These are phyloP conservation scores for Dysdera silvatica DNA, from an alignment of 1,140 invertebrate genomes.

Conservation along the genomic window DNA sequence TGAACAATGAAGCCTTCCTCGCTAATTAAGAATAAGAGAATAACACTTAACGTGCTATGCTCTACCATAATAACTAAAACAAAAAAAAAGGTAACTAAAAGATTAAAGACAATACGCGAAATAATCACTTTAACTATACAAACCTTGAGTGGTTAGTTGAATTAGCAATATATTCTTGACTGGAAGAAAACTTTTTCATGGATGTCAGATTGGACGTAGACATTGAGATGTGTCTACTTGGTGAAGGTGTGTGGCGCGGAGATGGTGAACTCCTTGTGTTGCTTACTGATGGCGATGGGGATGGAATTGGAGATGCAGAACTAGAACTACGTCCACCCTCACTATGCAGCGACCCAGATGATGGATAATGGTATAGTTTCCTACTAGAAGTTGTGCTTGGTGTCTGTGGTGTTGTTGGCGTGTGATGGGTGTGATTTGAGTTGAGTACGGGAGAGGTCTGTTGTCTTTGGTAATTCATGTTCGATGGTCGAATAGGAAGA, in stretches of 20 bases:
- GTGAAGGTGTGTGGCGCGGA: conserved; percentile 49
- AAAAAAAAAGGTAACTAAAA: conserved; percentile 12
- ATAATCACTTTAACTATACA: background rate
- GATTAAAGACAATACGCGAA: background rate
- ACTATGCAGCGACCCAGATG: conserved; percentile 72
- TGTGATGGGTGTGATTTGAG: conserved; percentile 14
- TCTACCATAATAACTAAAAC: no score
- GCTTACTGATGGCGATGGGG: conserved; percentile 60
- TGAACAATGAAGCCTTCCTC: no score
- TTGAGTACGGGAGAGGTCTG: conserved; percentile 13
- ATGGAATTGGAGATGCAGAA: conserved; percentile 68
- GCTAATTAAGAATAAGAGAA: no score
- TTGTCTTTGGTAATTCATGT: conserved; percentile 24
- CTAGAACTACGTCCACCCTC: conserved; percentile 71
- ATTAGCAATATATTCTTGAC: conserved; percentile 31
- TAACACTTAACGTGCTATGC: no score
- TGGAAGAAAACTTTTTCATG: conserved; percentile 60
- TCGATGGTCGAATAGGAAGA: conserved; percentile 12
- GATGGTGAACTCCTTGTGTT: conserved; percentile 17
- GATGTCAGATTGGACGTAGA: conserved; percentile 35
- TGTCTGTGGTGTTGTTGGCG: conserved; percentile 14
- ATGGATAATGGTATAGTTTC: conserved; percentile 61
- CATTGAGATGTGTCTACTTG: conserved; percentile 20
- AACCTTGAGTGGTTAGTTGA: no score
- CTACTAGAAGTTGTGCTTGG: conserved; percentile 49